Percentiles rank a stretch among this genome's conserved stretches.
Conservation (phyloP, 2,113 vertebrate genomes). For the Pteronura brasiliensis region DNA sequence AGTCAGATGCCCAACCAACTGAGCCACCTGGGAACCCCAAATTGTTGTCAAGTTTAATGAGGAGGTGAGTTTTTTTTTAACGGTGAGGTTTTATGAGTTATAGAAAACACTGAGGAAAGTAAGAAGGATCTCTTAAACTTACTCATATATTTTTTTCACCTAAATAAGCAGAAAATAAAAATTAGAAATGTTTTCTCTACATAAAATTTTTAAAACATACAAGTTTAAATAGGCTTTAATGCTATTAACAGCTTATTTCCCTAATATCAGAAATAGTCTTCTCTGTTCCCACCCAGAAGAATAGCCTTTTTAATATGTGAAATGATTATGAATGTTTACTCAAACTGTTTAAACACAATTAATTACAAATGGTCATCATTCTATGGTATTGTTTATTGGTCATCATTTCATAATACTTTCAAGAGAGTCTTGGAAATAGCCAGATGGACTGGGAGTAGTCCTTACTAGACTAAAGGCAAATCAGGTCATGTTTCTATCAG, state of each 20-base stretch:
- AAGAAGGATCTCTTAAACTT: not conserved
- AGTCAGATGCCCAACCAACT: not conserved
- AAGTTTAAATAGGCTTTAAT: not conserved
- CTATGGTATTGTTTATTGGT: not conserved
- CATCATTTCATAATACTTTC: not conserved
- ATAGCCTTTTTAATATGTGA: slow-evolving; percentile 4
- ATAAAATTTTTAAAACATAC: not conserved
- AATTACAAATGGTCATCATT: not conserved
- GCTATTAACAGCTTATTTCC: not conserved
- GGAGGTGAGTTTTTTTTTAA: not conserved
- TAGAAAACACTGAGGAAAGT: not conserved
- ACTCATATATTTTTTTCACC: not conserved
- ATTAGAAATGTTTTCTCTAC: not conserved
- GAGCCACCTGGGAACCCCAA: not conserved
- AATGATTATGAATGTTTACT: not conserved
- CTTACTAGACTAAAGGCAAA: not conserved
- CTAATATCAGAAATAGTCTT: not conserved
- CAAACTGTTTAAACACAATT: not conserved
- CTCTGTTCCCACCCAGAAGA: not conserved
- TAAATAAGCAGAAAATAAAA: not conserved
- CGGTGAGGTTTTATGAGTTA: not conserved
- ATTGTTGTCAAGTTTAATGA: not conserved
- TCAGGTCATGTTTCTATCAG: not conserved
- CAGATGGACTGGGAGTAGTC: not conserved
- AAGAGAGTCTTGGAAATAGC: not conserved